These are phyloP conservation scores for Cyclophora punctaria DNA, from an alignment of 2,888 invertebrate species.

Conservation along the genomic window DNA sequence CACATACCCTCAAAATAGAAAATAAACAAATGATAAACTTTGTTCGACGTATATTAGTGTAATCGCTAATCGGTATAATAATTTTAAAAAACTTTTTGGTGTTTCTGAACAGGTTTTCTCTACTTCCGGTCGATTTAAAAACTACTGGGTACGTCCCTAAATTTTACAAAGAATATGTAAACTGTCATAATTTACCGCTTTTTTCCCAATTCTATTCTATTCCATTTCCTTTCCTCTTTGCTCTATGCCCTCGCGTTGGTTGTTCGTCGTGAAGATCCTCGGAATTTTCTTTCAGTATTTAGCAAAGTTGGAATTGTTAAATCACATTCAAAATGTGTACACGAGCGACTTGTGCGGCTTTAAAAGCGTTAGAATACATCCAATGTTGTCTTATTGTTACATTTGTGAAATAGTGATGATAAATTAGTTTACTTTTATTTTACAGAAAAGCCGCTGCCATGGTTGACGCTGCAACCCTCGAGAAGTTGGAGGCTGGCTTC, in stretches of 20 bases:
- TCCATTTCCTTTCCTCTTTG: no score
- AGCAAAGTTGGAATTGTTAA: constrained; percentile 5
- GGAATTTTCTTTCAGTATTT: constrained; percentile 3
- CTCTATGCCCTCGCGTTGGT: background rate
- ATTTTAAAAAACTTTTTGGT: constrained; percentile 15
- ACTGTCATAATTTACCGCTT: constrained; percentile 2
- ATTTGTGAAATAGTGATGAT: no score
- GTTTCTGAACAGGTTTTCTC: constrained; percentile 25
- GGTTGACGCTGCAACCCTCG: constrained; percentile 93
- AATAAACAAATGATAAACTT: background rate
- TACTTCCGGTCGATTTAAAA: constrained; percentile 34
- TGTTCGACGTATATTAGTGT: no score
- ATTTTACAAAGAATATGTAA: constrained; percentile 29
- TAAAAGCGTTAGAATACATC: constrained; percentile 59
- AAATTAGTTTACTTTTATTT: constrained; percentile 25
- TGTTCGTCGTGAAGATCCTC: background rate
- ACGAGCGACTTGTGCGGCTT: constrained; percentile 64
- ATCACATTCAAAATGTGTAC: constrained; percentile 51
- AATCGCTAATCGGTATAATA: no score
- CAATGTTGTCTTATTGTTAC: no score
- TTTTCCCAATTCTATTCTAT: no score
- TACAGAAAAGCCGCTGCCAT: constrained; percentile 84
- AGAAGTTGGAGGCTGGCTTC: constrained; percentile 94
- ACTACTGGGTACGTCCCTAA: constrained; percentile 47
- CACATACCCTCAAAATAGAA: background rate